phyloP scores from a whole-genome alignment of 2,113 vertebrate genomes.

The Empidonax traillii region DNA sequence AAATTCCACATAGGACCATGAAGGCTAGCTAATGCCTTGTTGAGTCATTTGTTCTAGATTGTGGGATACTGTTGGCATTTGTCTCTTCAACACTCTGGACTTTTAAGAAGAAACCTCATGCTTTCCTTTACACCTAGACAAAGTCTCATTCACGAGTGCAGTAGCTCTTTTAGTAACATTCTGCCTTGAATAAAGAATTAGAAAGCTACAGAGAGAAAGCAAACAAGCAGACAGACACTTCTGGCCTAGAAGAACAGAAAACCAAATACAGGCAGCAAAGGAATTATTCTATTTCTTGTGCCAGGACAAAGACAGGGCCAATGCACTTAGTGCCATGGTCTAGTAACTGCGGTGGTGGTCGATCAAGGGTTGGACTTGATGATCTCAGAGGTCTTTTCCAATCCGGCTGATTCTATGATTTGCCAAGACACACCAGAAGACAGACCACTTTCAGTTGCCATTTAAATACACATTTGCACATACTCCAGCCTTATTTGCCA shows the following conservation, averaged over 20 bases:
- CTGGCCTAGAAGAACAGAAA: not conserved
- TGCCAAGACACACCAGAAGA: not conserved
- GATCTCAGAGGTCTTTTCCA: too few relatives aligned
- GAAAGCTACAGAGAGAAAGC: not conserved
- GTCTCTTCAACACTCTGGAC: not conserved
- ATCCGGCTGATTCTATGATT: too few relatives aligned
- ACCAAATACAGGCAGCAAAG: not conserved
- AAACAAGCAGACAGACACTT: not conserved
- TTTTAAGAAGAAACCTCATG: not conserved
- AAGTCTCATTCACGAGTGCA: not conserved
- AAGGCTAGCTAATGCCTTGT: not conserved
- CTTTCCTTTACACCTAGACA: not conserved
- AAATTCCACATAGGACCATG: not conserved
- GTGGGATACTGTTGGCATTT: not conserved
- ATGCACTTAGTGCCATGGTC: not conserved
- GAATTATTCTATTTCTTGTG: not conserved
- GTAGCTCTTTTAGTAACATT: not conserved
- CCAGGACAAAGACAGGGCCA: not conserved
- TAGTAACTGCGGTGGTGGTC: too few relatives aligned
- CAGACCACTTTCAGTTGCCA: not conserved
- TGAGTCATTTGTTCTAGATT: not conserved
- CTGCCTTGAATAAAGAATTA: not conserved
- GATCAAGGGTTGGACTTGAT: too few relatives aligned
- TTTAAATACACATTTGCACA: not conserved
- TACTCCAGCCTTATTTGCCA: not conserved